Evolutionary conservation across 2,113 vertebrate species (phyloP).

Genomic region (Aleadryas rufinucha): DNA sequence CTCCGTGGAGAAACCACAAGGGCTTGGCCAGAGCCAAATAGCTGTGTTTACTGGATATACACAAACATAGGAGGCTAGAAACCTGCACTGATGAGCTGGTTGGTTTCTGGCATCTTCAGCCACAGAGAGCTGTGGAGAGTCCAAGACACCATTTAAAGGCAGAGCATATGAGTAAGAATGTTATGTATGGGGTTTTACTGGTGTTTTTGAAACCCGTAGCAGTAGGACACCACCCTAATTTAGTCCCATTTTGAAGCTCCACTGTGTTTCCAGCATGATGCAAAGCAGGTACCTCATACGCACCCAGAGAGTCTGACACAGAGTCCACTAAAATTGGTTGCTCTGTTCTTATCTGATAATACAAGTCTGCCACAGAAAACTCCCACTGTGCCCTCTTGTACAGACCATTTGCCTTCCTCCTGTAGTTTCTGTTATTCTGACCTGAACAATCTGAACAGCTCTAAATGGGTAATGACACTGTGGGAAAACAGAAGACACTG

Average conservation of each 20-base stretch:
- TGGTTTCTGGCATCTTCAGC: slow-evolving; percentile 26
- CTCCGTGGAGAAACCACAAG: slow-evolving; percentile 20
- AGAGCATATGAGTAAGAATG: neutral
- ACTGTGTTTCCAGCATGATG: neutral
- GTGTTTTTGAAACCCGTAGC: neutral
- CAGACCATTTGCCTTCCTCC: neutral
- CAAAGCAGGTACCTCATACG: neutral
- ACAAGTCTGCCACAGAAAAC: neutral
- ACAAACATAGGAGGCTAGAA: neutral
- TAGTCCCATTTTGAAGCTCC: neutral
- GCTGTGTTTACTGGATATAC: neutral
- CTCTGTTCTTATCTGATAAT: rapidly evolving
- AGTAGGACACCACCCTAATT: neutral
- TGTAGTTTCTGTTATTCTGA: neutral
- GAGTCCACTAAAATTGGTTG: neutral
- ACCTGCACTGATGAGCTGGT: neutral
- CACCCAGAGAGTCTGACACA: neutral
- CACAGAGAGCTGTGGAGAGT: neutral
- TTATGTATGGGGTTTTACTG: neutral
- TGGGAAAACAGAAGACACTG: neutral
- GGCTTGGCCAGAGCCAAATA: neutral
- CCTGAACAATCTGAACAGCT: neutral
- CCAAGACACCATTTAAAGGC: neutral
- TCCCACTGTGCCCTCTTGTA: neutral
- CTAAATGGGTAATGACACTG: neutral